Evolutionary conservation across 2,888 invertebrate genomes (phyloP), one percentile per base, ranked within the genome.

Genomic region (Yponomeuta sedellus): DNA sequence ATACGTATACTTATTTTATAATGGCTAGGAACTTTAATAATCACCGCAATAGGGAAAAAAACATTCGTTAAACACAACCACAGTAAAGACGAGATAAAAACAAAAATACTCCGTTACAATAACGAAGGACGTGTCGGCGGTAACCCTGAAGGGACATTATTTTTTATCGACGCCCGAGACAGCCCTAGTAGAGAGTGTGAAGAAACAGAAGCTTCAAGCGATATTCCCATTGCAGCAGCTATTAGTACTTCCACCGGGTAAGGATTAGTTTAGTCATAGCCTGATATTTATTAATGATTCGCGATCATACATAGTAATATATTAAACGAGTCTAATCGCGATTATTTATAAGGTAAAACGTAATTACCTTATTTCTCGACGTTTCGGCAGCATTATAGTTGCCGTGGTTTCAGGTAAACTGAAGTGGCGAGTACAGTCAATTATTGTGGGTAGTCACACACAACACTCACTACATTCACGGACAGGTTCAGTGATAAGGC

Each of bases 131-230:
- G 22, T 44, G 64, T 25, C 61, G 63, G 40, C 28, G 25, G 16
- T 44, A 44, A 44, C 63, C 28, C 64, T 28, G n/a, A 19, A 28
- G 57, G n/a, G 22, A 56, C 64, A 56, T 64, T 44, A 64, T 57
- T 64, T 64, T 64, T 64, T 64, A 64, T 57, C 28, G 57, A 2
- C 34, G 52, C 10, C 8, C n/a, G 19, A 34, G n/a, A 56, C 25
- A 56, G n/a, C n/a, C 56, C 25, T 22, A 25, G 16, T 16, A 12
- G 16, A 2, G 16, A 52, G 1, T 52, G 12, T 3, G 4, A 52
- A 12, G 16, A 16, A 3, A 52, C 44, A 52, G 44, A 52, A 52
- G 44, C 44, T 52, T 16, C 44, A 52, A 16, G 16, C 8, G 12
- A 11, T 10, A 44, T 12, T 12, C 44, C 1, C 44, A 44, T 44